Evolutionary conservation across 2,113 vertebrate species (phyloP).

Genomic region (Alexandromys fortis): DNA sequence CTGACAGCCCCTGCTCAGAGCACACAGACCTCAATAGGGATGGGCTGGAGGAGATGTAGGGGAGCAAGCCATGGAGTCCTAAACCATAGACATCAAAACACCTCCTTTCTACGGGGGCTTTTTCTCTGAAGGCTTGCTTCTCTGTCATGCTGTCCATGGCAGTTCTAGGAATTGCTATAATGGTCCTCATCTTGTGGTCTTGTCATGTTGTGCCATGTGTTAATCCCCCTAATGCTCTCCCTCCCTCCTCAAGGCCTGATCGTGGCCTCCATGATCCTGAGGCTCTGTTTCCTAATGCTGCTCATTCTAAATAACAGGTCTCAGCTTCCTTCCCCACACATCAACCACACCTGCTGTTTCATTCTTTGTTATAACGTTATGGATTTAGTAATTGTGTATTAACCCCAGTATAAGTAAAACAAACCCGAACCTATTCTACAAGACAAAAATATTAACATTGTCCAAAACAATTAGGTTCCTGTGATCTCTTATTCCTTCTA

Average conservation of each 20-base stretch:
- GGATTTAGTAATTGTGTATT: neutral
- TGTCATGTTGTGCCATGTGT: neutral
- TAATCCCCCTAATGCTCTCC: no score
- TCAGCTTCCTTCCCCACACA: neutral
- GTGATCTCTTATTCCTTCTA: neutral
- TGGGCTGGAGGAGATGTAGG: neutral
- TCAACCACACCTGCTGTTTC: neutral
- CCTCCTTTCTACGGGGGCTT: neutral
- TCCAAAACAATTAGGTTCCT: conserved; percentile 6
- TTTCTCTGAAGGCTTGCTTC: neutral
- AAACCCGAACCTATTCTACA: neutral
- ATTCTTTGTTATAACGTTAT: no score
- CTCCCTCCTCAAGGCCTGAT: neutral
- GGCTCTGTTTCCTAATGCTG: neutral
- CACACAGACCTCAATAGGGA: neutral
- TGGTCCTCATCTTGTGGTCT: neutral
- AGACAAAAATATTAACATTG: neutral
- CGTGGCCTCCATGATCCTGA: neutral
- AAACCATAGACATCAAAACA: neutral
- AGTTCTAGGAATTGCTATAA: neutral
- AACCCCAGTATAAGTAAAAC: neutral
- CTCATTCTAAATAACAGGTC: neutral
- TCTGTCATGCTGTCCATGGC: neutral
- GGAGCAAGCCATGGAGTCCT: neutral
- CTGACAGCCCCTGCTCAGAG: neutral